phyloP scores from a whole-genome alignment of 2,797 vertebrate genomes.

The Pangasius krempfi region DNA sequence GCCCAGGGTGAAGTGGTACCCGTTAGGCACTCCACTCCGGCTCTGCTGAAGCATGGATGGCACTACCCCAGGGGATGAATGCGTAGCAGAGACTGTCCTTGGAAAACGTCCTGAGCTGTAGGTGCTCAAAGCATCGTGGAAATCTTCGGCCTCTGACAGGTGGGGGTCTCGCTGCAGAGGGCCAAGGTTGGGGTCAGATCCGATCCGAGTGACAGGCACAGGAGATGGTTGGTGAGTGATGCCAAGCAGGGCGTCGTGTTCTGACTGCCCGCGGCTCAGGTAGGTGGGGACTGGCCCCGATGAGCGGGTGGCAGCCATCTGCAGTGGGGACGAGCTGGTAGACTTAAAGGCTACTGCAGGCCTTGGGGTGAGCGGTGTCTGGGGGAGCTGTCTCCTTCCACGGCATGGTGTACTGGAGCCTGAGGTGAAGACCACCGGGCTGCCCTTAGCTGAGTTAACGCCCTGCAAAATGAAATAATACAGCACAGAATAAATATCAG shows the following conservation, averaged over 20 bases:
- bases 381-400: conserved; percentile 91
- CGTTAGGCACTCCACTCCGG: conserved; percentile 87
- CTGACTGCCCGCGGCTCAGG: conserved; percentile 87
- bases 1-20: conserved; percentile 92
- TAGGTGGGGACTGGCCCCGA: conserved; percentile 76
- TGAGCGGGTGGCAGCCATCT: conserved; percentile 66
- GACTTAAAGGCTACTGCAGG: conserved; percentile 95
- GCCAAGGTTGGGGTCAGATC: conserved; percentile 87
- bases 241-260: conserved; percentile 83
- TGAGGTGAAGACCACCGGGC: conserved; percentile 80
- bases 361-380: conserved; percentile 94
- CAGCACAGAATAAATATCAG: neutral
- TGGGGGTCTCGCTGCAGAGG: conserved; percentile 70
- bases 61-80: conserved; percentile 67
- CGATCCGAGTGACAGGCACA: conserved; percentile 80
- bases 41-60: conserved; percentile 76
- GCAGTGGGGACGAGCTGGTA: conserved; percentile 87
- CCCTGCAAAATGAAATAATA: conserved; percentile 73
- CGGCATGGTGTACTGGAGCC: conserved; percentile 86
- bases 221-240: conserved; percentile 68
- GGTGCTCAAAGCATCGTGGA: conserved; percentile 88
- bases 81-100: conserved; percentile 72
- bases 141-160: conserved; percentile 84
- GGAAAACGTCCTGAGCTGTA: conserved; percentile 80
- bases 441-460: conserved; percentile 80